Evolutionary conservation across 1,140 invertebrate genomes (phyloP).

Genomic region (Littorina saxatilis): DNA sequence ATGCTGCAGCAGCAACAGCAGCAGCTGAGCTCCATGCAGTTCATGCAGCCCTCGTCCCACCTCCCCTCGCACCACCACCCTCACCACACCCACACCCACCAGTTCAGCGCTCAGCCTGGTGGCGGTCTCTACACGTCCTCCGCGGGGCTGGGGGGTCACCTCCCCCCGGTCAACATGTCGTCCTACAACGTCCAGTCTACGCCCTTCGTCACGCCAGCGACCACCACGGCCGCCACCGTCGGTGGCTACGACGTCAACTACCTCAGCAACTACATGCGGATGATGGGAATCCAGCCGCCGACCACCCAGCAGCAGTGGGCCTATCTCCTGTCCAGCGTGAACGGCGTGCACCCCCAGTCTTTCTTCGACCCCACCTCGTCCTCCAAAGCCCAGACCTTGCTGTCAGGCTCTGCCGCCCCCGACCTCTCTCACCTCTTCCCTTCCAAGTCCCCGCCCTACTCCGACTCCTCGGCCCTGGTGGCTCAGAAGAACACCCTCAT

Average conservation of each 20-base stretch:
- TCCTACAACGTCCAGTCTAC: constrained; percentile 41
- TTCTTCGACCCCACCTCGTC: not conserved
- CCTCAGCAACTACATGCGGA: constrained; percentile 61
- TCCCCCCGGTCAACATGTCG: constrained; percentile 39
- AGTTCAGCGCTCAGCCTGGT: no score
- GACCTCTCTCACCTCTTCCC: constrained; percentile 6
- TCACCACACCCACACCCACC: not conserved
- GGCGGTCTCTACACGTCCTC: constrained; percentile 23
- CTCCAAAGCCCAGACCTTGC: not conserved
- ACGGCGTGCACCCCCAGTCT: no score
- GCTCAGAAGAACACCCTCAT: constrained; percentile 6
- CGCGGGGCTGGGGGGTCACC: constrained; percentile 19
- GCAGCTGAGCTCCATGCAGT: not conserved
- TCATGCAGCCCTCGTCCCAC: not conserved
- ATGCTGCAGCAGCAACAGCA: constrained; percentile 48
- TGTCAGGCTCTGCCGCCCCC: not conserved
- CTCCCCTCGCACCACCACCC: constrained; percentile 16
- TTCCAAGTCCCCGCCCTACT: not conserved
- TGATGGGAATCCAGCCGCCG: constrained; percentile 56
- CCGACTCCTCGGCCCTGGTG: not conserved
- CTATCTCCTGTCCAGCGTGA: constrained; percentile 47
- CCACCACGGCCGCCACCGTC: constrained; percentile 42
- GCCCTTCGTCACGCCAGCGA: constrained; percentile 27
- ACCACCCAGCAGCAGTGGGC: constrained; percentile 54
- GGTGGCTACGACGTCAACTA: constrained; percentile 51